Evolutionary conservation across 2,888 invertebrate species (phyloP).

Genomic region (Neoascia interrupta): DNA sequence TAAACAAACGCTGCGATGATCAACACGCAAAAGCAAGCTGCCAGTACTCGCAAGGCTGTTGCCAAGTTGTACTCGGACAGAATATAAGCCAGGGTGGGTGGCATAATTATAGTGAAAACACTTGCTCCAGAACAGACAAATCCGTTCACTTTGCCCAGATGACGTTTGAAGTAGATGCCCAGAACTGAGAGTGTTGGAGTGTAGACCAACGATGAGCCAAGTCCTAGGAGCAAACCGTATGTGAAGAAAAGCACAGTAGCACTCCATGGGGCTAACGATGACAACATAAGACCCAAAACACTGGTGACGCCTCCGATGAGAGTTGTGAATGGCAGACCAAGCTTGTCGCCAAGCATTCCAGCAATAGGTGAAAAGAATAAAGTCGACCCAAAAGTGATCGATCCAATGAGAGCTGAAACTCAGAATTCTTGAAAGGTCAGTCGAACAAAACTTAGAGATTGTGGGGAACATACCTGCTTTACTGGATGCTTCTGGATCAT

Average conservation of each 20-base stretch:
- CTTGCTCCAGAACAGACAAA: conserved; percentile 61
- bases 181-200: conserved; percentile 55
- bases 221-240: conserved; percentile 49
- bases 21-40: conserved; percentile 45
- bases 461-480: conserved; percentile 48
- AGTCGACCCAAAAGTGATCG: conserved; percentile 57
- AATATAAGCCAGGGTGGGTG: conserved; percentile 48
- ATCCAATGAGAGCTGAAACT: conserved; percentile 56
- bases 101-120: conserved; percentile 58
- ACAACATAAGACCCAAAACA: conserved; percentile 35
- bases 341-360: conserved; percentile 51
- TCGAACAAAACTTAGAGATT: background rate
- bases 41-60: conserved; percentile 29
- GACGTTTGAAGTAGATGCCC: conserved; percentile 54
- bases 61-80: conserved; percentile 35
- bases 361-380: conserved; percentile 58
- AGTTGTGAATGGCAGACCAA: conserved; percentile 55
- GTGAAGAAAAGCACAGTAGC: conserved; percentile 53
- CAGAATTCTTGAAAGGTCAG: background rate
- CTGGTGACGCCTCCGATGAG: conserved; percentile 35
- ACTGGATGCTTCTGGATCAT: conserved; percentile 58
- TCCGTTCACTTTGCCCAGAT: conserved; percentile 59
- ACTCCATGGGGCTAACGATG: conserved; percentile 49
- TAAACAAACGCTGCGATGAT: conserved; percentile 58
- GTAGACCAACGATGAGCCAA: conserved; percentile 56